phyloP scores from a whole-genome alignment of 2,113 vertebrate species.

The Sciurus niger region DNA sequence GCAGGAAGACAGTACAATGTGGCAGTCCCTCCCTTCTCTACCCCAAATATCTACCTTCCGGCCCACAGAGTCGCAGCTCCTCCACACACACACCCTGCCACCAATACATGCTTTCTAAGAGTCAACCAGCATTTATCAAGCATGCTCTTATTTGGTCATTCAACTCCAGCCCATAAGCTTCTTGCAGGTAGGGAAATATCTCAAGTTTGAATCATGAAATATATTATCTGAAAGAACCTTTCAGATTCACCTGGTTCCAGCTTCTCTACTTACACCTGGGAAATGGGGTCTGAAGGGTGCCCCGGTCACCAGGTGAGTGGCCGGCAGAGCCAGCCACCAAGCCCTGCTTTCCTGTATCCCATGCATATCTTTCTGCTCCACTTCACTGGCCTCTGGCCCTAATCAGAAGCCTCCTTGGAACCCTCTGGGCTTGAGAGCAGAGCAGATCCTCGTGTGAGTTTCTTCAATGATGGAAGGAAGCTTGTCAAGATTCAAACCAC shows the following conservation, averaged over 20 bases:
- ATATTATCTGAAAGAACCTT: neutral
- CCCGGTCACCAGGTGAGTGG: neutral
- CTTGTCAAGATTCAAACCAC: neutral
- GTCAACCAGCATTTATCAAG: neutral
- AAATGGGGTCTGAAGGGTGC: neutral
- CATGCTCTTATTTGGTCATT: neutral
- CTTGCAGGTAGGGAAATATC: neutral
- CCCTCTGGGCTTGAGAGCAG: neutral
- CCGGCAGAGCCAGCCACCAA: fast-evolving
- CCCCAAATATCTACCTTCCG: too few relatives aligned
- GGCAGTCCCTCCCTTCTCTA: neutral
- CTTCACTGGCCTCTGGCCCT: neutral
- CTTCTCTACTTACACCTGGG: neutral
- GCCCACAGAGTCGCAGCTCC: neutral
- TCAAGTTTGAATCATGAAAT: neutral
- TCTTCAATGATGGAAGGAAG: neutral
- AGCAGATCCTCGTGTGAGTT: neutral
- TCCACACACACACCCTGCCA: fast-evolving
- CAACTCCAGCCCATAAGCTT: neutral
- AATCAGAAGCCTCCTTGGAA: too few relatives aligned
- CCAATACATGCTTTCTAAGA: neutral
- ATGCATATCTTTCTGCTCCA: neutral
- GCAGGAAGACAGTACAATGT: fast-evolving
- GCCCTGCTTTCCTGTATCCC: neutral
- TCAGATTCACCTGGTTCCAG: neutral